phyloP scores from a whole-genome alignment of 2,797 vertebrate genomes.

The Hydrocynus forskahlii region DNA sequence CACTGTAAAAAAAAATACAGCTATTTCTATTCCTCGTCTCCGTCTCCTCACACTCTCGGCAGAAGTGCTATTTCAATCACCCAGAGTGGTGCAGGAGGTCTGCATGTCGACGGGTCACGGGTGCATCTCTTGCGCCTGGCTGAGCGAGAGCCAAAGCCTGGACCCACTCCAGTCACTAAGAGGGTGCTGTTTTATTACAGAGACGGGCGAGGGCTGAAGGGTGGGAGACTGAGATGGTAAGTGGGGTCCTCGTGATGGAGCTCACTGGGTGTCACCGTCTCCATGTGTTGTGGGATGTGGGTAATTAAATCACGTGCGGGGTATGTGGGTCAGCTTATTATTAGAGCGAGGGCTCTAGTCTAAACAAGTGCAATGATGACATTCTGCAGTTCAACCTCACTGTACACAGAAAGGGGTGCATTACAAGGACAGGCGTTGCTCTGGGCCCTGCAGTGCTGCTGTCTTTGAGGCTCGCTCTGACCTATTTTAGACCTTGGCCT shows the following conservation, averaged over 20 bases:
- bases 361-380: constrained; percentile 55
- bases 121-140: constrained; percentile 32
- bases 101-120: constrained; percentile 40
- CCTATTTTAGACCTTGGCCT: constrained; percentile 56
- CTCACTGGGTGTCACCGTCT: constrained; percentile 28
- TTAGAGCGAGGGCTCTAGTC: constrained; percentile 59
- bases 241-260: constrained; percentile 19
- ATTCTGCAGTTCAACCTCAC: constrained; percentile 42
- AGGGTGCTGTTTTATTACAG: constrained; percentile 37
- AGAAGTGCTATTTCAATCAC: constrained; percentile 36
- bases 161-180: constrained; percentile 29
- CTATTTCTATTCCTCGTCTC: constrained; percentile 1
- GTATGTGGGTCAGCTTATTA: constrained; percentile 74
- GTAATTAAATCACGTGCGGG: constrained; percentile 64
- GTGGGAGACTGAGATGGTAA: not conserved
- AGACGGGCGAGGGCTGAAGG: constrained; percentile 5
- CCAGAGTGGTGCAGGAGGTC: constrained; percentile 22
- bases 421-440: constrained; percentile 30
- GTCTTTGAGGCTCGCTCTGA: constrained; percentile 28
- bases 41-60: not conserved
- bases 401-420: constrained; percentile 45
- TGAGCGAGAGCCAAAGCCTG: constrained; percentile 24
- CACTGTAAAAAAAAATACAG: not conserved
- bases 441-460: constrained; percentile 20
- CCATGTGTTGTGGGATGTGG: constrained; percentile 19